Evolutionary conservation across 2,797 vertebrate species (phyloP).

Genomic region (Catostomus latipinnis): DNA sequence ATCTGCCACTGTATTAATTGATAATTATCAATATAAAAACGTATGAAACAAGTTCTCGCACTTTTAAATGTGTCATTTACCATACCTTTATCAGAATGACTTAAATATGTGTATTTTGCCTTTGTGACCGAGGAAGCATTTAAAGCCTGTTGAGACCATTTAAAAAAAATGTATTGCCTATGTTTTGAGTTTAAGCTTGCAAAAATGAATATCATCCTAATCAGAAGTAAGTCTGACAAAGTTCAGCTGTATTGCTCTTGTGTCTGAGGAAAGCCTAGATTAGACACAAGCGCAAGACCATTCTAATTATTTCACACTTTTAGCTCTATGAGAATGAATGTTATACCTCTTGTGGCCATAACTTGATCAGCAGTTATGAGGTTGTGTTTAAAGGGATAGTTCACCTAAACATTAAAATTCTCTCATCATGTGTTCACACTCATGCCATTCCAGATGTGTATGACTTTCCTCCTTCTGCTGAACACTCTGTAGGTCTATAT

Average conservation of each 20-base stretch:
- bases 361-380: conserved; percentile 4
- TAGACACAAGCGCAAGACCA: neutral
- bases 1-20: neutral
- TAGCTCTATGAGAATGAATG: conserved; percentile 7
- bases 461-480: too few species aligned
- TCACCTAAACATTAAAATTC: too few species aligned
- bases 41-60: neutral
- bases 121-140: neutral
- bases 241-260: neutral
- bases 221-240: neutral
- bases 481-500: too few species aligned
- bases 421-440: too few species aligned
- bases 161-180: too few species aligned
- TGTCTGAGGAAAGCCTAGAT: neutral
- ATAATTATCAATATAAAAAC: neutral
- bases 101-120: neutral
- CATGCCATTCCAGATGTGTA: too few species aligned
- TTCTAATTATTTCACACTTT: neutral
- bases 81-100: neutral
- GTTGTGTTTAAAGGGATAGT: neutral
- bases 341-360: conserved; percentile 30
- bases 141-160: neutral
- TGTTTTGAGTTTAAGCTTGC: too few species aligned
- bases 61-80: neutral
- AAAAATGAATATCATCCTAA: too few species aligned